Evolutionary conservation across 2,113 vertebrate species (phyloP).

Genomic region (Ceratotherium simum): DNA sequence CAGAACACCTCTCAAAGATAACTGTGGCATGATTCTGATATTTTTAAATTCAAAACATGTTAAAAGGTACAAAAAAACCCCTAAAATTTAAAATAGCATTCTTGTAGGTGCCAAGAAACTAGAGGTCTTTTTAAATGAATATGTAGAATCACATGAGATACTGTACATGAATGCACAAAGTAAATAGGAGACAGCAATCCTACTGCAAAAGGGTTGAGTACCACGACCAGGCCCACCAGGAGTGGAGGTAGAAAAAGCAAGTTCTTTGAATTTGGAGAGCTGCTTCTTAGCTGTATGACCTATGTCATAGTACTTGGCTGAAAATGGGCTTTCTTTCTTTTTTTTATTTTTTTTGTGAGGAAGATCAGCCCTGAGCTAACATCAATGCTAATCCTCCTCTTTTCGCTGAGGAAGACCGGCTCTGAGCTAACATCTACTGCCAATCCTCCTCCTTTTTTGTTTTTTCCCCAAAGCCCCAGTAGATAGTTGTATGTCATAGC

Average conservation of each 20-base stretch:
- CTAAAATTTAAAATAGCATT: not conserved
- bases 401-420: no score
- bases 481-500: no score
- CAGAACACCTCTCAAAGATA: not conserved
- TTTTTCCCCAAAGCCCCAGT: no score
- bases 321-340: not conserved
- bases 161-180: not conserved
- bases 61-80: not conserved
- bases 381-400: no score
- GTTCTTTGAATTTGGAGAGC: not conserved
- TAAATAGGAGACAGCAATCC: not conserved
- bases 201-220: not conserved
- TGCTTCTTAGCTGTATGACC: not conserved
- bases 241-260: not conserved
- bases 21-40: not conserved
- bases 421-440: no score
- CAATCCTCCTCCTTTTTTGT: no score
- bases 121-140: not conserved
- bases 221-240: not conserved
- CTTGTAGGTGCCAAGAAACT: not conserved
- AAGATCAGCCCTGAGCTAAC: no score
- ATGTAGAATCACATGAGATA: not conserved
- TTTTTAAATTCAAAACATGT: conserved; percentile 1
- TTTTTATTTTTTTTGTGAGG: no score
- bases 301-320: not conserved